Percentiles rank a stretch among this genome's conserved stretches.
phyloP scores from a whole-genome alignment of 2,113 vertebrate species.

The Hylia prasina region DNA sequence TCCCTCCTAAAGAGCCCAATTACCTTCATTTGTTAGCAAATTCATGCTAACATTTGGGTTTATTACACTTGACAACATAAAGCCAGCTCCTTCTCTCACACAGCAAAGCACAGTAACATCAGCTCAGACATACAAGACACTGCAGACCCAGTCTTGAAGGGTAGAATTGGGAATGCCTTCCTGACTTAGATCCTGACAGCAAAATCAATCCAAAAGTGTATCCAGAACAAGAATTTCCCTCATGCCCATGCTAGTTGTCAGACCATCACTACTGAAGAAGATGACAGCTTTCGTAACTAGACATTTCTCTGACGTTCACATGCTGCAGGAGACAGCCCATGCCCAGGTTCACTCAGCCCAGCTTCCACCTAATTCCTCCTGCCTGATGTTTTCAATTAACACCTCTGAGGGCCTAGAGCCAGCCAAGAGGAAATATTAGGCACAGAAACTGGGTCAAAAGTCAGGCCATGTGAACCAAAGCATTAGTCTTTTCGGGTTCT shows the following conservation, averaged over 20 bases:
- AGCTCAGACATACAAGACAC: rapidly evolving
- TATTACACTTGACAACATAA: slow-evolving; percentile 32
- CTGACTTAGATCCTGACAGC: not conserved
- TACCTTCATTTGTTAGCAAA: slow-evolving; percentile 67
- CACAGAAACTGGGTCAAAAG: slow-evolving; percentile 22
- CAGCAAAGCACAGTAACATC: not conserved
- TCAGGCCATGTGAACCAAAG: not conserved
- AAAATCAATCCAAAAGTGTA: not conserved
- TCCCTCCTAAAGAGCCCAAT: slow-evolving; percentile 51
- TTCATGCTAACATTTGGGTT: slow-evolving; percentile 30
- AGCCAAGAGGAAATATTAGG: not conserved
- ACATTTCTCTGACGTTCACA: not conserved
- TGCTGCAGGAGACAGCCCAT: not conserved
- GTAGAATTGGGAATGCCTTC: not conserved
- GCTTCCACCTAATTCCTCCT: not conserved
- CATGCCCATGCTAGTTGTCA: not conserved
- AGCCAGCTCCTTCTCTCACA: not conserved
- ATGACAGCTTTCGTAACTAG: not conserved
- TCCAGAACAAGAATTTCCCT: not conserved
- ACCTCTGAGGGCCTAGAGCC: not conserved
- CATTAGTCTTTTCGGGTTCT: not conserved
- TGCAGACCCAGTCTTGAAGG: not conserved
- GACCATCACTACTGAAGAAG: not conserved
- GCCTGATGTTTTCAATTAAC: slow-evolving; percentile 26
- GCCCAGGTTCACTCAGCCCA: not conserved